Percentiles rank a stretch among this genome's conserved stretches.
phyloP scores from a whole-genome alignment of 2,888 invertebrate genomes.

The Gymnocheta viridis region DNA sequence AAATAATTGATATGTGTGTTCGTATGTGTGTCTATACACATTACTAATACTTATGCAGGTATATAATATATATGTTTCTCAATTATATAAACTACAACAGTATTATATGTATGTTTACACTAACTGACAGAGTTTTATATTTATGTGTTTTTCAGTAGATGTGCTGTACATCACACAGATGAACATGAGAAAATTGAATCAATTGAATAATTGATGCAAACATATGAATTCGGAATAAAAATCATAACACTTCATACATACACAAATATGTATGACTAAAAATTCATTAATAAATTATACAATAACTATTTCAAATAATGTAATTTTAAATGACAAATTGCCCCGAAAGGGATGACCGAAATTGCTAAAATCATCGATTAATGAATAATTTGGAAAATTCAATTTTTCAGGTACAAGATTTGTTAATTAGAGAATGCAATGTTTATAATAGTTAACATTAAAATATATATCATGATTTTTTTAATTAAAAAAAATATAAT shows the following conservation, averaged over 20 bases:
- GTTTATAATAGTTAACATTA: no score
- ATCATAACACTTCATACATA: no score
- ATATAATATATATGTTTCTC: neutral
- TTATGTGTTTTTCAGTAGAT: neutral
- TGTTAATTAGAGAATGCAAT: no score
- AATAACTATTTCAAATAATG: neutral
- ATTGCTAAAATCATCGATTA: no score
- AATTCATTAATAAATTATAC: neutral
- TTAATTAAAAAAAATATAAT: no score
- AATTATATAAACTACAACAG: neutral
- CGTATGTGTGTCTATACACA: neutral
- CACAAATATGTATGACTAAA: neutral
- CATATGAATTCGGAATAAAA: no score
- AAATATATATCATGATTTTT: no score
- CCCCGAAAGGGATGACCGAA: no score
- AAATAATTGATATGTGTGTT: neutral
- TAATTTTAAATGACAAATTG: neutral
- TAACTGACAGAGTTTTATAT: neutral
- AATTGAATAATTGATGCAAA: neutral
- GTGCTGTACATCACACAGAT: neutral
- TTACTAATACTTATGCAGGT: neutral
- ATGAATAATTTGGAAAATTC: no score
- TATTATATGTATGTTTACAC: neutral
- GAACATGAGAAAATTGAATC: neutral
- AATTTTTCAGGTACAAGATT: no score